Percentiles rank a stretch among this genome's conserved stretches.
Evolutionary conservation across 2,797 vertebrate genomes (phyloP).

Genomic region (Bryconaethiops microstoma): DNA sequence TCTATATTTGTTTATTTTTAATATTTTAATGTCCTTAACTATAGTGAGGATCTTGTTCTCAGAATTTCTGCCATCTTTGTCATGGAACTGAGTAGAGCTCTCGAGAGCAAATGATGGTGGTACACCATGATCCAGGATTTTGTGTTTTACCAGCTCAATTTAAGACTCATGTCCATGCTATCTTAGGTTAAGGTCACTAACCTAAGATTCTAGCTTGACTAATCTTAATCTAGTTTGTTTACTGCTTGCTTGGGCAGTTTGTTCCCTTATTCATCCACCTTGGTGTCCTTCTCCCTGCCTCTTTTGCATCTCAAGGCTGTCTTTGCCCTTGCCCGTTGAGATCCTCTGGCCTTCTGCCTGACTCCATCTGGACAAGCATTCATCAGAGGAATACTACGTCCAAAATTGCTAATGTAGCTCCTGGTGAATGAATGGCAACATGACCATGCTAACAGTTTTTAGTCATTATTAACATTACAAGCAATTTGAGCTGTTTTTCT

Average conservation of each 20-base stretch:
- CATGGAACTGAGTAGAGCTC: neutral
- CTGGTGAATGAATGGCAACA: neutral
- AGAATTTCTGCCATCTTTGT: neutral
- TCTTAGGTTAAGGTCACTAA: neutral
- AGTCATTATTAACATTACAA: neutral
- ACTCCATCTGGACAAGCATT: neutral
- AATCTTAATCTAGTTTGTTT: too few relatives aligned
- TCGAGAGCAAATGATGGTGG: neutral
- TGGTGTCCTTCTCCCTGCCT: neutral
- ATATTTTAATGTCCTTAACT: neutral
- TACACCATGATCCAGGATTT: neutral
- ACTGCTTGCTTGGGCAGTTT: neutral
- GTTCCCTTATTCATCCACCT: neutral
- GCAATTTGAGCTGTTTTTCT: neutral
- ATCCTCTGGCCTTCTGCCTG: slow-evolving; percentile 22
- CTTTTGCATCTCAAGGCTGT: neutral
- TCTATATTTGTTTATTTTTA: too few relatives aligned
- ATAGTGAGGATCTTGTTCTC: neutral
- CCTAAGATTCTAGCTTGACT: neutral
- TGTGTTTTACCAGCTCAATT: too few relatives aligned
- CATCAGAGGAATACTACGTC: neutral
- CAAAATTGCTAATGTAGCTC: neutral
- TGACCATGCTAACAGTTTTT: neutral
- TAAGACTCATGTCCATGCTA: neutral
- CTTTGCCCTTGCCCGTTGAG: slow-evolving; percentile 4